Evolutionary conservation across 1,140 invertebrate species (phyloP).

Genomic region (Halesus radiatus): DNA sequence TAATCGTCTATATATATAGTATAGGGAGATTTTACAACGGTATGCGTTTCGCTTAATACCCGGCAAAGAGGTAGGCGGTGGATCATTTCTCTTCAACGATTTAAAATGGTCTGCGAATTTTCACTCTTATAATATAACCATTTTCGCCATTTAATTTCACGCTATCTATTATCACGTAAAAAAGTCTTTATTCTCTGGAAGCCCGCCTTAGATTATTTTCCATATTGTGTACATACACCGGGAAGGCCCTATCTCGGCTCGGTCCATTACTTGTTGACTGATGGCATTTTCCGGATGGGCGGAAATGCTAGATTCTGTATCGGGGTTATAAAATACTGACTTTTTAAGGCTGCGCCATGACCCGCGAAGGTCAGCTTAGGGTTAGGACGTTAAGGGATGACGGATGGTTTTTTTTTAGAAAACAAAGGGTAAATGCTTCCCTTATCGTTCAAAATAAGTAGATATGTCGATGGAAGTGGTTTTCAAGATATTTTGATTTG

Average conservation of each 20-base stretch:
- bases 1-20: too few relatives aligned
- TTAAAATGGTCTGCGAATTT: too few relatives aligned
- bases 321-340: neutral
- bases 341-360: neutral
- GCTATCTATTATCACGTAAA: slow-evolving; percentile 18
- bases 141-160: neutral
- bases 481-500: too few relatives aligned
- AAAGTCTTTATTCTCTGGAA: neutral
- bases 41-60: too few relatives aligned
- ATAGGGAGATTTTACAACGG: too few relatives aligned
- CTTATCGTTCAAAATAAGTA: too few relatives aligned
- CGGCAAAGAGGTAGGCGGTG: too few relatives aligned
- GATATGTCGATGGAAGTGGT: too few relatives aligned
- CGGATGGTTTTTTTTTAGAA: neutral
- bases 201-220: neutral
- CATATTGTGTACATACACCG: neutral
- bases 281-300: slow-evolving; percentile 22
- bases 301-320: slow-evolving; percentile 1
- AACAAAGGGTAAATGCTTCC: too few relatives aligned
- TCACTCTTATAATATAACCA: too few relatives aligned
- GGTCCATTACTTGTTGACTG: slow-evolving; percentile 14
- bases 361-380: neutral
- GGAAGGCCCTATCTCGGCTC: neutral
- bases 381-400: neutral
- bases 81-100: too few relatives aligned